Percentiles rank a stretch among this genome's conserved stretches.
Evolutionary conservation across 2,797 vertebrate genomes (phyloP).

Genomic region (Neosilurus mollespiculum): DNA sequence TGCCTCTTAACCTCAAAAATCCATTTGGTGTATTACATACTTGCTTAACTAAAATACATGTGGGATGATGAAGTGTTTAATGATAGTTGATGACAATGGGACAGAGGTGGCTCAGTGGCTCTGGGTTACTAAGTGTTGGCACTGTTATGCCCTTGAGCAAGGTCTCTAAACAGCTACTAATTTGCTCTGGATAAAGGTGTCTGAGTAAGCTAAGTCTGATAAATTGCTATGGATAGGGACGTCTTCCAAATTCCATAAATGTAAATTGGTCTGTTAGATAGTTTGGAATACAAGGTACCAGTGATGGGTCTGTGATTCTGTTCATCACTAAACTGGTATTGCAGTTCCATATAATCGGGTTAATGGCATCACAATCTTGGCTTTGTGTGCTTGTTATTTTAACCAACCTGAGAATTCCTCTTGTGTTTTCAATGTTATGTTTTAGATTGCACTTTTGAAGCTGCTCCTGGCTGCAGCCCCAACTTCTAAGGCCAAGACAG

Average conservation of each 20-base stretch:
- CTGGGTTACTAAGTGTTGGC: too few species aligned
- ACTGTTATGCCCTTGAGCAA: too few species aligned
- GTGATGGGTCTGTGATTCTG: neutral
- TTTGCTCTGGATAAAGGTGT: too few species aligned
- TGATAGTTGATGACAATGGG: too few species aligned
- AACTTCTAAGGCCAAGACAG: conserved; percentile 96
- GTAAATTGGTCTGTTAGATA: neutral
- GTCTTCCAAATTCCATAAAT: too few species aligned
- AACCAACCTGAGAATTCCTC: neutral
- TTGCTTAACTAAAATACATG: neutral
- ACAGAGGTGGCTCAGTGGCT: too few species aligned
- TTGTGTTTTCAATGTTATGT: conserved; percentile 22
- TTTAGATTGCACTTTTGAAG: conserved; percentile 89
- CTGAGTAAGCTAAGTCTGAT: too few species aligned
- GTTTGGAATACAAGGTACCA: neutral
- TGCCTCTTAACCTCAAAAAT: neutral
- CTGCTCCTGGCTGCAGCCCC: conserved; percentile 94
- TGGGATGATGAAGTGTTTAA: neutral
- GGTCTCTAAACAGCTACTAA: too few species aligned
- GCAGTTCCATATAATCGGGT: neutral
- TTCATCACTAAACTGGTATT: neutral
- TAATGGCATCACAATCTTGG: neutral
- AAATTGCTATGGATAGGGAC: too few species aligned
- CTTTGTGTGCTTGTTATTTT: neutral
- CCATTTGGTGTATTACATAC: neutral